phyloP scores from a whole-genome alignment of 2,797 vertebrate species.

The Gallinago stenura region DNA sequence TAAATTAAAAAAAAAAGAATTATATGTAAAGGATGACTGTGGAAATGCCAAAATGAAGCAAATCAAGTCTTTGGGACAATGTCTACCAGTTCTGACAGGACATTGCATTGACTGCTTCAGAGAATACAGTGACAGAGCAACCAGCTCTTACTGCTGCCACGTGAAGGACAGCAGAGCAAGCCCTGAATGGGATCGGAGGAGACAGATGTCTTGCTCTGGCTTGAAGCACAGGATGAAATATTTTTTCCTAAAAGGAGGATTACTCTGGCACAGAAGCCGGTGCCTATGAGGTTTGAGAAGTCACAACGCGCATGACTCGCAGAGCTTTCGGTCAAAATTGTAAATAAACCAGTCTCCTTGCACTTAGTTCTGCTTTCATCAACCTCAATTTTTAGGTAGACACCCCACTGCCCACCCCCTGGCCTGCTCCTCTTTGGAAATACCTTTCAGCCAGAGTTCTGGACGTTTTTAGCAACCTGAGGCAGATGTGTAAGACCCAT shows the following conservation, averaged over 20 bases:
- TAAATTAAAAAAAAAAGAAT: conserved; percentile 52
- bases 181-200: not conserved
- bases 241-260: conserved; percentile 37
- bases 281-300: conserved; percentile 33
- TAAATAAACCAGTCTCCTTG: conserved; percentile 73
- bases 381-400: conserved; percentile 41
- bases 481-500: not conserved
- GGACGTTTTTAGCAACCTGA: not conserved
- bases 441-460: not conserved
- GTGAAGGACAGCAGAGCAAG: conserved; percentile 33
- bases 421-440: not conserved
- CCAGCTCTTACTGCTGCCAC: conserved; percentile 31
- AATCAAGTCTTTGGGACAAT: conserved; percentile 72
- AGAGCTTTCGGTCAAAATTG: conserved; percentile 61
- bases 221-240: conserved; percentile 30
- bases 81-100: conserved; percentile 48
- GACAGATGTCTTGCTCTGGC: not conserved
- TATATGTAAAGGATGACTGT: conserved; percentile 76
- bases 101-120: conserved; percentile 29
- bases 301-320: conserved; percentile 4
- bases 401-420: not conserved
- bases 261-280: conserved; percentile 59
- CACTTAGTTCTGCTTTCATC: conserved; percentile 60
- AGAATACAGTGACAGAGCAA: conserved; percentile 43
- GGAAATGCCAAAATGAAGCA: conserved; percentile 80